Evolutionary conservation across 2,113 vertebrate genomes (phyloP), one percentile per base, ranked within the genome.

Genomic region (Aix galericulata): DNA sequence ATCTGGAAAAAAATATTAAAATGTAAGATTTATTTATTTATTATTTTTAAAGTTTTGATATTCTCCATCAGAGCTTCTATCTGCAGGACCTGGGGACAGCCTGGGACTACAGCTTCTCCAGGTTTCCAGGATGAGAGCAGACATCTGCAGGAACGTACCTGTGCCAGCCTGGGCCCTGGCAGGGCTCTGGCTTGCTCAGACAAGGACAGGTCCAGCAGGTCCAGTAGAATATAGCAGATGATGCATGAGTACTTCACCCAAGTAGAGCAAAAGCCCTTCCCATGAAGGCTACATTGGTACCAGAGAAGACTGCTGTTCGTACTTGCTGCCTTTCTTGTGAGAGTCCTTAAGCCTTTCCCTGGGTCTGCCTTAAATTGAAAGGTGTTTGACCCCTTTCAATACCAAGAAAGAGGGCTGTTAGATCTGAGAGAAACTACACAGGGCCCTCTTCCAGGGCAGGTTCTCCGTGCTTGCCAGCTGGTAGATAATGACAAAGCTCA

Each of bases 21-120:
- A 68, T 31, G 6, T 29, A 42, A 76, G 26, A 73, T 48, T 48
- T 48, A 21, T 48, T 48, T 48, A 48, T 48, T 20, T 46, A 20
- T 46, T 46, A 20, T 46, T 46, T 4, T 46, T 46, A 27, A 17
- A 4, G 11, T 67, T 46, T 5, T 0, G 0, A 0, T 60, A 8
- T 53, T 86, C 10, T 73, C 6, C 21, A 17, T 75, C 22, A 44
- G 32, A 67, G 34, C 38, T 52, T 58, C 46, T 29, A 1, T 20
- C 50, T 59, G 55, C 46, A 73, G 80, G 5, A 50, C 40, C 23
- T 44, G 55, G 22, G 42, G 36, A 14, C 53, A 76, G 72, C 12
- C 8, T 16, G 31, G 9, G 31, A 0, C 18, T 23, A n/a, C 34
- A 63, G 46, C 56, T 86, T 16, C 68, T 64, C 10, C 48, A 18